Percentiles rank a stretch among this genome's conserved stretches.
These are phyloP conservation scores for Micromussa lordhowensis DNA, from an alignment of 92 coral and sea anemone genomes.

Conservation along the genomic window DNA sequence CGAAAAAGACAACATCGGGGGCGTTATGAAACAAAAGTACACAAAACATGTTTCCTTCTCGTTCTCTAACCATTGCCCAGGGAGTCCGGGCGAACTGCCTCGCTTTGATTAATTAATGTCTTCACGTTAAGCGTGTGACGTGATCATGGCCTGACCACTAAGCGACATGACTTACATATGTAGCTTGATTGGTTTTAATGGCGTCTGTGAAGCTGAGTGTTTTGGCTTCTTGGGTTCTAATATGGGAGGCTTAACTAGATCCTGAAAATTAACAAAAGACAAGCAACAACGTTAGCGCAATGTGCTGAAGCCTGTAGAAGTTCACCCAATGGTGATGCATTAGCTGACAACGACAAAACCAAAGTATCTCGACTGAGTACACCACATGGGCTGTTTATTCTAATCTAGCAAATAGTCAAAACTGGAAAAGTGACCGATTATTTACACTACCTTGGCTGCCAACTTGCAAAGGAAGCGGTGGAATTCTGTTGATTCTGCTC, in stretches of 20 bases:
- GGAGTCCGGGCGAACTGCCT: no score
- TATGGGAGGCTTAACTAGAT: conserved; percentile 73
- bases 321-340: not conserved
- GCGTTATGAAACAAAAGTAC: no score
- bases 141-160: not conserved
- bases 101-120: not conserved
- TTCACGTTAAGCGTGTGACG: not conserved
- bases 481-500: conserved; percentile 69
- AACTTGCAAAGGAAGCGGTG: conserved; percentile 82
- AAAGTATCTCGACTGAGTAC: not conserved
- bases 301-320: not conserved
- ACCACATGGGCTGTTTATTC: no score
- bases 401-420: no score
- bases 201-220: conserved; percentile 69
- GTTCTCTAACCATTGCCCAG: no score
- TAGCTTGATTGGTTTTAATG: conserved; percentile 74
- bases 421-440: no score
- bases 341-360: not conserved
- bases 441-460: conserved; percentile 71
- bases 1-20: no score
- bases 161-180: conserved; percentile 76
- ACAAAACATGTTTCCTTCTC: no score
- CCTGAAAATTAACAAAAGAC: conserved; percentile 55
- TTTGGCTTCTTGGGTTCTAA: conserved; percentile 78
- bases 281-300: no score